These are phyloP conservation scores for Polydesmus complanatus DNA, from an alignment of 2,888 invertebrate genomes.

Conservation along the genomic window DNA sequence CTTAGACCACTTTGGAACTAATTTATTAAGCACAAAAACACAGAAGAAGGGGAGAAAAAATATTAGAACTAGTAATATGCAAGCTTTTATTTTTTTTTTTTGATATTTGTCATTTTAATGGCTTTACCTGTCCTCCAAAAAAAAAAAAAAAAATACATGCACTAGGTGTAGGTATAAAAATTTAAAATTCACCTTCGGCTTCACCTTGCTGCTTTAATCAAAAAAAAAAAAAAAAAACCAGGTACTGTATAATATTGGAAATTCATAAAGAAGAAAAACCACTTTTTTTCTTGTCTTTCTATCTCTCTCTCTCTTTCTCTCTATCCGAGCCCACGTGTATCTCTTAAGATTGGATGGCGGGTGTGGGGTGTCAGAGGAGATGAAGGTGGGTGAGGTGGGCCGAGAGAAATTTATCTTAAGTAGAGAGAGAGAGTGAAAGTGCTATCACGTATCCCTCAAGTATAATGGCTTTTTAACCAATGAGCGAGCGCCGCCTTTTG, in stretches of 20 bases:
- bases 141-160: no score
- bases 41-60: no score
- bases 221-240: no score
- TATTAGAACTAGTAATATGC: no score
- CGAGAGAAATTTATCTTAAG: neutral
- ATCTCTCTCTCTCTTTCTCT: no score
- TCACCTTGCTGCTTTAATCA: neutral
- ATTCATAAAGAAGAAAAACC: neutral
- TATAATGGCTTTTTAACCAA: neutral
- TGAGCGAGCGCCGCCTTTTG: neutral
- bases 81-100: no score
- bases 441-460: neutral
- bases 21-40: no score
- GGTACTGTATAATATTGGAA: neutral
- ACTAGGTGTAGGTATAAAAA: neutral
- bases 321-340: neutral
- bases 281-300: no score
- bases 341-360: neutral
- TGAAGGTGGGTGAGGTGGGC: neutral
- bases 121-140: no score
- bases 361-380: no score
- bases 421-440: neutral
- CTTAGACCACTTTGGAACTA: no score
- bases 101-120: no score
- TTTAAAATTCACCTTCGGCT: neutral